A percentile compares a stretch with the other conserved stretches of the same genome.
phyloP scores from a whole-genome alignment of 2,113 vertebrate genomes.

The Noctilio leporinus region DNA sequence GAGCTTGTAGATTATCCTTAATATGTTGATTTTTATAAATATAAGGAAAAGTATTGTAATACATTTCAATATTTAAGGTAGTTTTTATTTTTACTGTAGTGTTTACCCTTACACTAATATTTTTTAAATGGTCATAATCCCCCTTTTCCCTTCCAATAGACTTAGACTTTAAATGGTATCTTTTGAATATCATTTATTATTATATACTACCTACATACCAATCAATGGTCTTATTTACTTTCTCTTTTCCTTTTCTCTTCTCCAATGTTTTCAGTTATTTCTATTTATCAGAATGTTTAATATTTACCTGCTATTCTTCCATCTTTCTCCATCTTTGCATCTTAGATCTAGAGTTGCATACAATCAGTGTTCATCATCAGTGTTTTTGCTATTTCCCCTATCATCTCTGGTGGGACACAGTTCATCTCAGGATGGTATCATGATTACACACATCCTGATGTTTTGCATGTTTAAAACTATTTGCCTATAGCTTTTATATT shows the following conservation, averaged over 20 bases:
- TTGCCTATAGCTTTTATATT: neutral
- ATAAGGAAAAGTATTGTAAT: neutral
- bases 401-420: neutral
- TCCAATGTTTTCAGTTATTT: neutral
- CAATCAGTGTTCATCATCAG: neutral
- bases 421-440: neutral
- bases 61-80: neutral
- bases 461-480: neutral
- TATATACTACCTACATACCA: neutral
- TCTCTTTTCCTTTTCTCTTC: neutral
- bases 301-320: neutral
- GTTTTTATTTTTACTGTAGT: neutral
- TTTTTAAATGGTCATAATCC: neutral
- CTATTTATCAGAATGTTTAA: neutral
- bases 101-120: neutral
- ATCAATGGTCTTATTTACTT: neutral
- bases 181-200: neutral
- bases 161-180: neutral
- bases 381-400: neutral
- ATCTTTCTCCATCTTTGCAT: neutral
- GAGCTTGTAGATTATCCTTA: neutral
- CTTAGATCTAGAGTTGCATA: neutral
- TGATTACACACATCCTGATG: neutral
- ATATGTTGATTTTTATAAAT: neutral
- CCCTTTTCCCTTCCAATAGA: neutral